A percentile compares a stretch with the other conserved stretches of the same genome.
These are phyloP conservation scores for Eidolon helvum DNA, from an alignment of 2,113 vertebrate genomes.

Conservation along the genomic window DNA sequence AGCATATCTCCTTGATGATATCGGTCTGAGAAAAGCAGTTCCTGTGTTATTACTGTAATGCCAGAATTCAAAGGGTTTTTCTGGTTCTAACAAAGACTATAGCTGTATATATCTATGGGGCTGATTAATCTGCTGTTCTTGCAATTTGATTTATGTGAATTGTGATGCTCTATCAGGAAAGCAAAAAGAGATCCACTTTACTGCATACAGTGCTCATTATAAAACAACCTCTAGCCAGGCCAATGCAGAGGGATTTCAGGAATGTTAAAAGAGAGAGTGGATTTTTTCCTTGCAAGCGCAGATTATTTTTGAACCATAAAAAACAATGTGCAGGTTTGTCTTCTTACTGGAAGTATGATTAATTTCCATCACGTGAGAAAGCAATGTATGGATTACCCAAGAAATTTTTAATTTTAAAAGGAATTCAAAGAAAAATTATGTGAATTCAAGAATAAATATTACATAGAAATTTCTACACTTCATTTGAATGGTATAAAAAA, in stretches of 20 bases:
- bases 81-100: neutral
- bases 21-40: neutral
- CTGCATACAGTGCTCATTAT: constrained; percentile 32
- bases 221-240: neutral
- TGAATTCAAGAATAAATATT: constrained; percentile 24
- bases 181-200: neutral
- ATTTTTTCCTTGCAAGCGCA: neutral
- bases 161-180: neutral
- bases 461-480: neutral
- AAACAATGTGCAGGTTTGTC: neutral
- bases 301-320: neutral
- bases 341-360: neutral
- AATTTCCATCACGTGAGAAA: constrained; percentile 3
- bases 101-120: neutral
- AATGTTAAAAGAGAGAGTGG: neutral
- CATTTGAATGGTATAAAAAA: neutral
- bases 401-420: constrained; percentile 6
- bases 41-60: neutral
- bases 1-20: neutral
- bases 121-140: constrained; percentile 45
- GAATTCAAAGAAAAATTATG: neutral
- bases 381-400: neutral
- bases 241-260: neutral
- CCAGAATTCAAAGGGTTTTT: neutral
- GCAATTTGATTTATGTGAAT: constrained; percentile 38